A percentile compares a stretch with the other conserved stretches of the same genome.
Evolutionary conservation across 2,113 vertebrate species (phyloP).

Genomic region (Dascyllus trimaculatus): DNA sequence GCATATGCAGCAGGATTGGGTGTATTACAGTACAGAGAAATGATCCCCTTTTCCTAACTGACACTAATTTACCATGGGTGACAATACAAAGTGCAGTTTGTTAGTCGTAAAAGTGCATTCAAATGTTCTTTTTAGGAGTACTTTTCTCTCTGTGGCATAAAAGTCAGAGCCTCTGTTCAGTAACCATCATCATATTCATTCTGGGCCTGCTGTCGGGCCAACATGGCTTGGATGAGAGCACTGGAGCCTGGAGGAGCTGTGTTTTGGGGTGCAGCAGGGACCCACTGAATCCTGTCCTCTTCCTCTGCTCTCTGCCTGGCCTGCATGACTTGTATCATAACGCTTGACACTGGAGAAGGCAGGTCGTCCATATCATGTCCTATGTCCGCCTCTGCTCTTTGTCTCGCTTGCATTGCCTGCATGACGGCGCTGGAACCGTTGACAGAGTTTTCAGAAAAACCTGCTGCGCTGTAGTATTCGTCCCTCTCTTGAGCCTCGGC

Average conservation of each 20-base stretch:
- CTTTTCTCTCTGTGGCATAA: not conserved
- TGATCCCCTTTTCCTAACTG: not conserved
- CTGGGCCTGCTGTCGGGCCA: conserved; percentile 78
- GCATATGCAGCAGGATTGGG: not conserved
- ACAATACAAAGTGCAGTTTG: not conserved
- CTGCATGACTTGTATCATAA: conserved; percentile 74
- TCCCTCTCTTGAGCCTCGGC: conserved; percentile 7
- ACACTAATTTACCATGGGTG: not conserved
- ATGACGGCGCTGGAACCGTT: conserved; percentile 21
- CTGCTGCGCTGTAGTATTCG: conserved; percentile 5
- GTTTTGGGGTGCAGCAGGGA: conserved; percentile 35
- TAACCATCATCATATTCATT: conserved; percentile 81
- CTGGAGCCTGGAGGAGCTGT: conserved; percentile 58
- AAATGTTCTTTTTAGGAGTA: not conserved
- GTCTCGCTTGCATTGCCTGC: conserved; percentile 51
- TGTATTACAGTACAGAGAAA: not conserved
- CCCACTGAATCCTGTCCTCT: conserved; percentile 45
- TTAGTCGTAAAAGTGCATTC: not conserved
- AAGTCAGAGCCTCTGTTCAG: conserved; percentile 44
- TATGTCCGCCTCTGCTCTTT: conserved; percentile 31
- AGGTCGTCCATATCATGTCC: not conserved
- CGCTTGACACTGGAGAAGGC: conserved; percentile 42
- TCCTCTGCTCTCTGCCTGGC: conserved; percentile 68
- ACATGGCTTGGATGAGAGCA: conserved; percentile 83
- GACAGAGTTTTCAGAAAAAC: conserved; percentile 15